Evolutionary conservation across 2,113 vertebrate species (phyloP).

Genomic region (Anarhynchus alexandrinus): DNA sequence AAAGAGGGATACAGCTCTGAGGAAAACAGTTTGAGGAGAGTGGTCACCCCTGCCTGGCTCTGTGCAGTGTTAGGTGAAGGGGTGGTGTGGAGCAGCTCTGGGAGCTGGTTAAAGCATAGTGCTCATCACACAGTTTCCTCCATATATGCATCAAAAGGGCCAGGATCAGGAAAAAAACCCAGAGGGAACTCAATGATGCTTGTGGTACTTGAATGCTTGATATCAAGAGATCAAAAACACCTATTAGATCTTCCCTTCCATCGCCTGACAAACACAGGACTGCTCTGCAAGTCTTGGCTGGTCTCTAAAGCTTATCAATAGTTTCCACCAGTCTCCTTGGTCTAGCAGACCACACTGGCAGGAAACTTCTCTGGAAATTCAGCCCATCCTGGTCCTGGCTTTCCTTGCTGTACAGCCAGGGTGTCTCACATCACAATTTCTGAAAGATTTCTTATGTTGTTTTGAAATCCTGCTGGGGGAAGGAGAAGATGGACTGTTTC

Average conservation of each 20-base stretch:
- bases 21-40: neutral
- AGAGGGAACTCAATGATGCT: neutral
- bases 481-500: neutral
- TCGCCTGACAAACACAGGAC: neutral
- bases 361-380: neutral
- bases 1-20: neutral
- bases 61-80: neutral
- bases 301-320: neutral
- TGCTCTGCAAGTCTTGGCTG: neutral
- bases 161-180: neutral
- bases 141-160: neutral
- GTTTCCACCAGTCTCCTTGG: neutral
- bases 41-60: neutral
- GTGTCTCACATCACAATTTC: neutral
- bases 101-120: neutral
- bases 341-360: neutral
- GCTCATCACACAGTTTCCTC: neutral
- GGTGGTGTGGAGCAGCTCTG: neutral
- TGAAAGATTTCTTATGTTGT: neutral
- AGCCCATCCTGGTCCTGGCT: neutral
- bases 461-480: neutral
- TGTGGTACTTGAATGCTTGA: neutral
- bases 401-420: neutral
- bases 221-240: neutral
- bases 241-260: neutral